phyloP scores from a whole-genome alignment of 2,113 vertebrate genomes.

The Chloebia gouldiae region DNA sequence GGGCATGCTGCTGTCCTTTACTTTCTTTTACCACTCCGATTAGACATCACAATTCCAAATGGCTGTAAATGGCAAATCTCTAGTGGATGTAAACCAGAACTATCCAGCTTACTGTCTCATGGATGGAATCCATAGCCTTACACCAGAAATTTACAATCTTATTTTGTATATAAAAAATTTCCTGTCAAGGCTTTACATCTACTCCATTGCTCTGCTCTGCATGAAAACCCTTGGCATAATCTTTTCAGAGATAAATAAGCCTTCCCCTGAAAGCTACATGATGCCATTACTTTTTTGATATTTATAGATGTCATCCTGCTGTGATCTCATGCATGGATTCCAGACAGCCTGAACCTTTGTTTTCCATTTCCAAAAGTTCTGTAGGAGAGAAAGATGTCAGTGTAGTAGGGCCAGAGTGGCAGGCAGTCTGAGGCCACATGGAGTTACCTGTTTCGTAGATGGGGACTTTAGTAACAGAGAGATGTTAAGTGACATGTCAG shows the following conservation, averaged over 20 bases:
- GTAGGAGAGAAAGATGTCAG: neutral
- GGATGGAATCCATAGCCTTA: neutral
- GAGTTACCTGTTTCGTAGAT: neutral
- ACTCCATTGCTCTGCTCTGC: neutral
- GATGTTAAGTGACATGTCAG: neutral
- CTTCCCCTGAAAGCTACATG: conserved; percentile 22
- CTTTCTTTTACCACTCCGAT: neutral
- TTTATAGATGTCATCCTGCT: conserved; percentile 4
- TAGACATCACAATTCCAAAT: neutral
- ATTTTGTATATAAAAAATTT: neutral
- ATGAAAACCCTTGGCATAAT: conserved; percentile 3
- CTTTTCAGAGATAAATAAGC: conserved; percentile 42
- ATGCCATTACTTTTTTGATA: conserved; percentile 2
- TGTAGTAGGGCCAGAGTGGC: neutral
- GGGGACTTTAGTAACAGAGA: neutral
- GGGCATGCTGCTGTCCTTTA: accelerated
- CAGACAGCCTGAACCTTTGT: neutral
- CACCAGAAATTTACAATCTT: neutral
- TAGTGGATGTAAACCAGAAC: neutral
- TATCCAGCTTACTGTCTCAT: neutral
- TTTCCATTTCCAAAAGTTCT: neutral
- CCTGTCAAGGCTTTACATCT: neutral
- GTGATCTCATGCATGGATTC: neutral
- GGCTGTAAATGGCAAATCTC: neutral
- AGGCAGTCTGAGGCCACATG: accelerated